A percentile compares a stretch with the other conserved stretches of the same genome.
phyloP scores from a whole-genome alignment of 1,140 invertebrate species.

The Hyles euphorbiae region DNA sequence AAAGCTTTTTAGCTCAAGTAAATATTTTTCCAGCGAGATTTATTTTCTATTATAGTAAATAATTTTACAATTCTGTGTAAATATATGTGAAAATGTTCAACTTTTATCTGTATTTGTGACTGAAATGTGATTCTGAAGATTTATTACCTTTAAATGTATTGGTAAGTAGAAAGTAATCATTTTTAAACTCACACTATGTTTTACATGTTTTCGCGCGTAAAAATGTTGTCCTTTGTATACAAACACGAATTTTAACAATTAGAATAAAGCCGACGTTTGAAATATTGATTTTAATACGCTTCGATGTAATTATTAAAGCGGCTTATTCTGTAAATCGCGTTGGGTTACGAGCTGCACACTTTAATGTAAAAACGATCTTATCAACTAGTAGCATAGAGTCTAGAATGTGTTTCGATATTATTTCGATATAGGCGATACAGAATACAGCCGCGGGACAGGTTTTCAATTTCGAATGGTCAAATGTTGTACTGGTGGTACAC shows the following conservation, averaged over 20 bases:
- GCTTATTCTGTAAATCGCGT: conserved; percentile 47
- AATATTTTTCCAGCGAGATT: conserved; percentile 31
- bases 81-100: conserved; percentile 7
- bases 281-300: conserved; percentile 19
- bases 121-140: conserved; percentile 1
- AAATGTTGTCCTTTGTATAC: conserved; percentile 18
- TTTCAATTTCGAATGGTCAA: conserved; percentile 15
- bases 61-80: conserved; percentile 6
- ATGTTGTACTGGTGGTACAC: not conserved
- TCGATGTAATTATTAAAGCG: conserved; percentile 26
- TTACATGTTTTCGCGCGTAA: conserved; percentile 41
- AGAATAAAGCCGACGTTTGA: not conserved
- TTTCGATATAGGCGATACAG: conserved; percentile 24
- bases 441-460: conserved; percentile 42
- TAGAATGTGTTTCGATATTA: conserved; percentile 19
- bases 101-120: not conserved
- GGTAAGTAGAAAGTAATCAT: conserved; percentile 15
- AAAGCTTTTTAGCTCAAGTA: conserved; percentile 16
- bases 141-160: not conserved
- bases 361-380: conserved; percentile 36
- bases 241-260: conserved; percentile 6
- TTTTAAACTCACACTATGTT: conserved; percentile 33
- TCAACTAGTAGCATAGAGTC: conserved; percentile 21
- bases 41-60: not conserved
- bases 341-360: conserved; percentile 12